Evolutionary conservation across 2,888 invertebrate genomes (phyloP).

Genomic region (Chrysolina haemoptera): DNA sequence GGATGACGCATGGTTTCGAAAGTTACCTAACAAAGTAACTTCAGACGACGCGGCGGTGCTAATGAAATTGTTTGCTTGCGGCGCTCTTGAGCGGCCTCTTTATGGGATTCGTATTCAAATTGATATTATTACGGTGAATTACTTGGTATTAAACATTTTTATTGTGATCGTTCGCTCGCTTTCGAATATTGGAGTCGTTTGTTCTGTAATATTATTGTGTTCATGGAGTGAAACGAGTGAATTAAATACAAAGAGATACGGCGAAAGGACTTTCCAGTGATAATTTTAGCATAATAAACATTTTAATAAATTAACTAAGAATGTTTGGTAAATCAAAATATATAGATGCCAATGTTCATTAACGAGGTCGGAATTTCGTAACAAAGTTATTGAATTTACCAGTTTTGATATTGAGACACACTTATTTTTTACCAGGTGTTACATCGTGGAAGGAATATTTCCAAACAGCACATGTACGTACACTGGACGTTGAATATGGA

Average conservation of each 20-base stretch:
- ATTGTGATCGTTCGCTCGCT: constrained; percentile 1
- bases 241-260: neutral
- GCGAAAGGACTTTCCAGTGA: too few relatives aligned
- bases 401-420: too few relatives aligned
- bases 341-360: too few relatives aligned
- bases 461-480: too few relatives aligned
- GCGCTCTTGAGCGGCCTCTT: constrained; percentile 35
- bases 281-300: too few relatives aligned
- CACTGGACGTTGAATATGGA: too few relatives aligned
- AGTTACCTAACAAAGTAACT: constrained; percentile 11
- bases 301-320: too few relatives aligned
- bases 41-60: neutral
- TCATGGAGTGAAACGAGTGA: neutral
- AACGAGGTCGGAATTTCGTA: too few relatives aligned
- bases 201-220: neutral
- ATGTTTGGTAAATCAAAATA: too few relatives aligned
- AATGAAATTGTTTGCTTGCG: constrained; percentile 42
- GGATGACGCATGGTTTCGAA: constrained; percentile 14
- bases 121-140: constrained; percentile 39
- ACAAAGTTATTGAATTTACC: too few relatives aligned
- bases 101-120: constrained; percentile 42
- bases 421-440: too few relatives aligned
- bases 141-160: constrained; percentile 39
- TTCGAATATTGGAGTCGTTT: neutral
- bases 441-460: too few relatives aligned